Conservation (phyloP, 2,113 vertebrate genomes). For the Lepisosteus oculatus region DNA sequence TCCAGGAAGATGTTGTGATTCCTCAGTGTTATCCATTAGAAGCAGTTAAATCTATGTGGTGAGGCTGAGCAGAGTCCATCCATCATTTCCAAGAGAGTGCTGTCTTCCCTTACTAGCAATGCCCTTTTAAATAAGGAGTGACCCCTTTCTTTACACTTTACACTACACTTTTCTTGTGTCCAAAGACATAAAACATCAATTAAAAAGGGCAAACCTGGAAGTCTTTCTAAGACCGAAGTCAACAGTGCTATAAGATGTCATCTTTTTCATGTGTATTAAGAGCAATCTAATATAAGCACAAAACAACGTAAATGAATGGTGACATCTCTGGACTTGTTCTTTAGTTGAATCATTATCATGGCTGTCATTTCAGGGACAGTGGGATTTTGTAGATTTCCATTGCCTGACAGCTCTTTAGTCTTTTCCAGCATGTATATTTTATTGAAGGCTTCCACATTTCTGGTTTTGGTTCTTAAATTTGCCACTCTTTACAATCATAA, state of each 20-base stretch:
- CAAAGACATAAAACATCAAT: constrained; percentile 17
- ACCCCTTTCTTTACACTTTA: constrained; percentile 36
- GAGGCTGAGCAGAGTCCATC: constrained; percentile 37
- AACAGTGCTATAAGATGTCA: neutral
- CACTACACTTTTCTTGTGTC: constrained; percentile 36
- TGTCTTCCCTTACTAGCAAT: constrained; percentile 21
- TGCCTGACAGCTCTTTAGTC: neutral
- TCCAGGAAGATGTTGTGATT: constrained; percentile 45
- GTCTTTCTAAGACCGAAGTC: neutral
- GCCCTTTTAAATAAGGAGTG: constrained; percentile 51
- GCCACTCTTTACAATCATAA: too few relatives aligned
- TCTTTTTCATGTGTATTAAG: neutral
- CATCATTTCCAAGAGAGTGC: constrained; percentile 44
- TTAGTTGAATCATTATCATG: neutral
- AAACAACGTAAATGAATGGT: neutral
- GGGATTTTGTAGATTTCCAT: neutral
- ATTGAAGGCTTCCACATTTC: neutral
- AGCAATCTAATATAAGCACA: constrained; percentile 1
- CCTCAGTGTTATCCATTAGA: constrained; percentile 53
- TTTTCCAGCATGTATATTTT: neutral
- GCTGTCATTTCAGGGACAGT: too few relatives aligned
- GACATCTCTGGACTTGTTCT: neutral
- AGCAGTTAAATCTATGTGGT: constrained; percentile 41
- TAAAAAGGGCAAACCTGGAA: constrained; percentile 3
- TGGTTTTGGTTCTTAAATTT: too few relatives aligned